Percentiles rank a stretch among this genome's conserved stretches.
These are phyloP conservation scores for Caerostris darwini DNA, from an alignment of 1,140 invertebrate genomes.

Conservation along the genomic window DNA sequence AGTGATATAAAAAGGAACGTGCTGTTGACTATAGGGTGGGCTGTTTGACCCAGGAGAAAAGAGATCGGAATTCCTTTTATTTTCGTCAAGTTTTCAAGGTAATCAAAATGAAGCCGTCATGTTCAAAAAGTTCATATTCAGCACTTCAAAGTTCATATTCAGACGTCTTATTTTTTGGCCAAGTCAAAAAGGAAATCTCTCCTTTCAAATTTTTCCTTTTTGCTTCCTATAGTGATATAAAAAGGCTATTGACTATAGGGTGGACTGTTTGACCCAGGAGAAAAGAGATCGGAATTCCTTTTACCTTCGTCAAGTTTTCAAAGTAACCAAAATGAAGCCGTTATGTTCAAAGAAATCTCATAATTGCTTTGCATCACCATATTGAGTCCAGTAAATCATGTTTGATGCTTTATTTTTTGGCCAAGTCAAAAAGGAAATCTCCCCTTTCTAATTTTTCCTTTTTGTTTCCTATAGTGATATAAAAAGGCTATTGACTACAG, in stretches of 20 bases:
- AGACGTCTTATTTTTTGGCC: not conserved
- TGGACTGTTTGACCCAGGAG: not conserved
- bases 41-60: conserved; percentile 32
- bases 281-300: not conserved
- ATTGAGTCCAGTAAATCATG: not conserved
- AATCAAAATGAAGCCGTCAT: conserved; percentile 38
- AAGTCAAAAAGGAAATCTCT: too few species aligned
- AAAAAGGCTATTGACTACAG: conserved; percentile 14
- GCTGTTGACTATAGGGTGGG: not conserved
- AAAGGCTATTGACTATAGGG: not conserved
- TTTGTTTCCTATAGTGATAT: not conserved
- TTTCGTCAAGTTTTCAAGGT: conserved; percentile 36
- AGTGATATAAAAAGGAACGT: not conserved
- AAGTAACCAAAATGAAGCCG: conserved; percentile 19
- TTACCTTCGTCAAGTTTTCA: conserved; percentile 44
- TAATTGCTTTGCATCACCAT: too few species aligned
- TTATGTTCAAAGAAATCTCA: not conserved
- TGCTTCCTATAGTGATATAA: not conserved
- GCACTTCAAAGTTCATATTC: not conserved
- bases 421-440: not conserved
- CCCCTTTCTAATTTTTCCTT: not conserved
- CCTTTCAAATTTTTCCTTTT: too few species aligned
- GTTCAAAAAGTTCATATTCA: not conserved
- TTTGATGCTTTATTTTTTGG: not conserved
- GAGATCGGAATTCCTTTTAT: not conserved